phyloP scores from a whole-genome alignment of 2,113 vertebrate species.

The Pseudorhombus dupliciocellatus region DNA sequence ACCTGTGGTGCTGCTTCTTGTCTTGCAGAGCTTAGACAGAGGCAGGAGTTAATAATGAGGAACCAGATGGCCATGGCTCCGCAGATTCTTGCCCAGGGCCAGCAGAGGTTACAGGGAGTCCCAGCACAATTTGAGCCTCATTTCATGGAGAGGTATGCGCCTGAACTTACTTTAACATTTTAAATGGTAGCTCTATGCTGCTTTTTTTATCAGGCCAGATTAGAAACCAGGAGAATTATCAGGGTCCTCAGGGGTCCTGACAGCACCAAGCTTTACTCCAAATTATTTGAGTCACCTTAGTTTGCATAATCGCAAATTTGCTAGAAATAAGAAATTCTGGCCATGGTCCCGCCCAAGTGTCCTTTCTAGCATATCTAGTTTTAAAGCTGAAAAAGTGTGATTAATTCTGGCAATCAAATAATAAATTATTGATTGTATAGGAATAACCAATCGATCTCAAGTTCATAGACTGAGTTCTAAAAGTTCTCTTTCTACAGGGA shows the following conservation, averaged over 20 bases:
- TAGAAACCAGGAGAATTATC: not conserved
- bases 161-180: slow-evolving; percentile 1
- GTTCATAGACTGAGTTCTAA: not conserved
- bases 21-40: slow-evolving; percentile 87
- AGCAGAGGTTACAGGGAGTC: slow-evolving; percentile 86
- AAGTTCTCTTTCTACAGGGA: slow-evolving; percentile 79
- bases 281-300: not conserved
- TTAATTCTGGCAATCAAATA: no score
- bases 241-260: not conserved
- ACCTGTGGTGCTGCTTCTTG: slow-evolving; percentile 24
- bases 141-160: slow-evolving; percentile 86
- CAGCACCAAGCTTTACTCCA: not conserved
- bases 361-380: not conserved
- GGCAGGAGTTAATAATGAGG: slow-evolving; percentile 89
- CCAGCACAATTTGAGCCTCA: slow-evolving; percentile 87
- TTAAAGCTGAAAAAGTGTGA: not conserved
- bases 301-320: not conserved
- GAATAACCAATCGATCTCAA: not conserved
- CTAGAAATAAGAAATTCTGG: not conserved
- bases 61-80: slow-evolving; percentile 92
- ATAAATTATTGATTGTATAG: no score
- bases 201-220: not conserved
- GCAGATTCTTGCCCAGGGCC: slow-evolving; percentile 84
- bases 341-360: not conserved
- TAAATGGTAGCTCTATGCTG: not conserved